These are phyloP conservation scores for Ochropleura leucogaster DNA, from an alignment of 2,888 invertebrate species.

Conservation along the genomic window DNA sequence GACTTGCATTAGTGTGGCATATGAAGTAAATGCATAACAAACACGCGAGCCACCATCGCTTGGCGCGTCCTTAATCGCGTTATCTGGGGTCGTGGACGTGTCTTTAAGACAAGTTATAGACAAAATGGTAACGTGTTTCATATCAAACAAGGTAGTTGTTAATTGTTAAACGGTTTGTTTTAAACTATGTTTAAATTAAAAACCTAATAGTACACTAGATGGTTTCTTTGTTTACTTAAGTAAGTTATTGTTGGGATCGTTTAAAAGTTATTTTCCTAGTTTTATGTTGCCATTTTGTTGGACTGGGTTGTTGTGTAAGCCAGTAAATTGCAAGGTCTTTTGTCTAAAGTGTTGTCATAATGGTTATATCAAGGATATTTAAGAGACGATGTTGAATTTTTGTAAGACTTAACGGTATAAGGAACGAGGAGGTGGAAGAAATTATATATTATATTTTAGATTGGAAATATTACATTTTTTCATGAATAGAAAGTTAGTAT, in stretches of 20 bases:
- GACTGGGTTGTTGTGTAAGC: neutral
- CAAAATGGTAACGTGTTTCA: slow-evolving; percentile 14
- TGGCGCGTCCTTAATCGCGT: neutral
- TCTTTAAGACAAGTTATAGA: neutral
- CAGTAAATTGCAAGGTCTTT: neutral
- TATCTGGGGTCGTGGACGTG: neutral
- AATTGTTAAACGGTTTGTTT: slow-evolving; percentile 36
- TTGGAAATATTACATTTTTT: neutral
- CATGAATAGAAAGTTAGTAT: neutral
- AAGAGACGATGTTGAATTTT: neutral
- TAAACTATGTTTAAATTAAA: slow-evolving; percentile 25
- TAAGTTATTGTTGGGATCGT: slow-evolving; percentile 28
- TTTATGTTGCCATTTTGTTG: neutral
- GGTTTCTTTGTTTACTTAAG: slow-evolving; percentile 32
- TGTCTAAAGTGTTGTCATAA: neutral
- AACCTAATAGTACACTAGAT: neutral
- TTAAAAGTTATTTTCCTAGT: slow-evolving; percentile 9
- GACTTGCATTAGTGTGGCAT: neutral
- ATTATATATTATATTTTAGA: too few species aligned
- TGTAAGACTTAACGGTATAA: neutral
- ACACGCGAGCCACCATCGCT: neutral
- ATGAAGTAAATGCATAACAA: neutral
- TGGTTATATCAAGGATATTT: neutral
- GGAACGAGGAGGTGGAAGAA: too few species aligned
- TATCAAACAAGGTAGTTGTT: slow-evolving; percentile 36